Conservation (phyloP, 1,140 invertebrate genomes). For the Bicyclus anynana region DNA sequence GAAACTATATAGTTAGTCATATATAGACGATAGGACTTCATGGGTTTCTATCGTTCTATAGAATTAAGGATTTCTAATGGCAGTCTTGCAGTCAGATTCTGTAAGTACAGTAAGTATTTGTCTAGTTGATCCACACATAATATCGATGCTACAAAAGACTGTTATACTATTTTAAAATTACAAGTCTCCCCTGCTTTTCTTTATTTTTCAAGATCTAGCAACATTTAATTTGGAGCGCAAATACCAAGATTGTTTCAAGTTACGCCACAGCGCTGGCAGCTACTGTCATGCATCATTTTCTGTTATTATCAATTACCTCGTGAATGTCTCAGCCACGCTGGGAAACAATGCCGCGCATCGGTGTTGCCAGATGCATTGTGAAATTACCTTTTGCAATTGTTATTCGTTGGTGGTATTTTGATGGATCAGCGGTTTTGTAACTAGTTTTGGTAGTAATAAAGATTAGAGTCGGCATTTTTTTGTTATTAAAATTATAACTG, state of each 20-base stretch:
- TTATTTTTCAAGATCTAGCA: constrained; percentile 1
- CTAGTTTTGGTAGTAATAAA: background rate
- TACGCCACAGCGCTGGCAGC: constrained; percentile 56
- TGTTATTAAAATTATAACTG: too few species aligned
- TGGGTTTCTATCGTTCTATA: too few species aligned
- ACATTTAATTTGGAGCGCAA: constrained; percentile 4
- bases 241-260: constrained; percentile 24
- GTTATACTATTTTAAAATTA: too few species aligned
- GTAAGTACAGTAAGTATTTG: too few species aligned
- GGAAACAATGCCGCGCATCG: constrained; percentile 35
- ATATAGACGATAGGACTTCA: too few species aligned
- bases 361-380: constrained; percentile 44
- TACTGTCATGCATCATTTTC: constrained; percentile 68
- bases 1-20: too few species aligned
- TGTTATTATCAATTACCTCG: constrained; percentile 68
- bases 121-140: too few species aligned
- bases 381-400: constrained; percentile 41
- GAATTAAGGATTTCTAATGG: too few species aligned
- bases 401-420: background rate
- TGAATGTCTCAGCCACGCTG: constrained; percentile 41
- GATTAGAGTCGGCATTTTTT: too few species aligned
- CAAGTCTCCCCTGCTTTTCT: background rate
- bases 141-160: too few species aligned
- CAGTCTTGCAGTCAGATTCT: too few species aligned
- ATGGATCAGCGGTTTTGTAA: background rate